phyloP scores from a whole-genome alignment of 2,797 vertebrate genomes.

The Muraenolepis orangiensis region DNA sequence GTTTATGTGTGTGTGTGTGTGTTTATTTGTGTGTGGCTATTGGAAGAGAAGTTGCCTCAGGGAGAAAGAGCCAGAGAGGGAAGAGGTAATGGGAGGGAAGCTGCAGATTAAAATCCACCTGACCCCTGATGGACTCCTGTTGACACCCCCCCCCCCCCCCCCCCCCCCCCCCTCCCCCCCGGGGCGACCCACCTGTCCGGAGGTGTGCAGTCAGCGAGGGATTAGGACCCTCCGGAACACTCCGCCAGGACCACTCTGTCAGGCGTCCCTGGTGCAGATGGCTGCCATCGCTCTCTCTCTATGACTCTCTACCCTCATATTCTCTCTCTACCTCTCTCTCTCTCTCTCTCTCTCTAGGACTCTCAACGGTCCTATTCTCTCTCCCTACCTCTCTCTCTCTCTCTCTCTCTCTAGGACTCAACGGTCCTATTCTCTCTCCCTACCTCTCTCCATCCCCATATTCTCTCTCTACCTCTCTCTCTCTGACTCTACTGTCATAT shows the following conservation, averaged over 20 bases:
- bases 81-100: conserved; percentile 68
- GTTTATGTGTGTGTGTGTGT: no score
- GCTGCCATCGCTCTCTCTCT: conserved; percentile 53
- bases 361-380: no score
- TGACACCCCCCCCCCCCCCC: conserved; percentile 48
- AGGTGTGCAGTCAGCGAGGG: conserved; percentile 69
- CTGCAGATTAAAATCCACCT: conserved; percentile 65
- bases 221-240: conserved; percentile 70
- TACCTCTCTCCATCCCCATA: conserved; percentile 29
- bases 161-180: conserved; percentile 54
- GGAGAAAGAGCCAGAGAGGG: conserved; percentile 31
- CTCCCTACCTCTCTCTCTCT: no score
- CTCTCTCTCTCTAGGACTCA: no score
- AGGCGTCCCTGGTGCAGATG: conserved; percentile 63
- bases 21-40: no score
- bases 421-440: no score
- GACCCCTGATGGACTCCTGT: conserved; percentile 53
- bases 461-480: conserved; percentile 46
- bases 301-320: conserved; percentile 14
- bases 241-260: conserved; percentile 81
- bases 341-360: no score
- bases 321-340: no score
- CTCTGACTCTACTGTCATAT: no score
- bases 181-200: conserved; percentile 69
- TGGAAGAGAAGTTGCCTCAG: no score